Evolutionary conservation across 2,888 invertebrate genomes (phyloP).

Genomic region (Hydrotaea cyrtoneurina): DNA sequence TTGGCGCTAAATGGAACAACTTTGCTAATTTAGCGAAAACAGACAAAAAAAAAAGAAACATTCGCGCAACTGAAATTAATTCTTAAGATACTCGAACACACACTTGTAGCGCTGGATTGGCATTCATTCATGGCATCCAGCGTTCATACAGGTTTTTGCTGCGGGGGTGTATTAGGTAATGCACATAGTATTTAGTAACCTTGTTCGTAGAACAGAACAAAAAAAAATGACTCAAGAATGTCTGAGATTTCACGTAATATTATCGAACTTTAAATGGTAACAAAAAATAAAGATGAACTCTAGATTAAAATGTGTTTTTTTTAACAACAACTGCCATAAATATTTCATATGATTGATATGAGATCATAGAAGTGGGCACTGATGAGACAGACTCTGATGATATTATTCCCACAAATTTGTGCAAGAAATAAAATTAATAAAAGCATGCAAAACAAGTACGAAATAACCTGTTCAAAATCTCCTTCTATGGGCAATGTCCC

Average conservation of each 20-base stretch:
- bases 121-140: background rate
- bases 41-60: too few species aligned
- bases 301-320: conserved; percentile 12
- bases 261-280: background rate
- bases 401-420: background rate
- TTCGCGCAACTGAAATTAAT: background rate
- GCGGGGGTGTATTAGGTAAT: conserved; percentile 9
- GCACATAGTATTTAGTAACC: background rate
- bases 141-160: background rate
- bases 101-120: background rate
- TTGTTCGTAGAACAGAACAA: background rate
- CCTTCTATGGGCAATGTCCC: background rate
- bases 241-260: background rate
- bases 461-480: background rate
- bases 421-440: background rate
- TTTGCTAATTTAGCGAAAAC: background rate
- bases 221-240: background rate
- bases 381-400: background rate
- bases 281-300: conserved; percentile 39
- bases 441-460: too few species aligned
- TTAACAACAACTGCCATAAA: background rate
- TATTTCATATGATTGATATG: conserved; percentile 10
- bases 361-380: conserved; percentile 28
- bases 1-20: conserved; percentile 18
- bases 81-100: background rate